Evolutionary conservation across 2,797 vertebrate genomes (phyloP).

Genomic region (Iguana delicatissima): DNA sequence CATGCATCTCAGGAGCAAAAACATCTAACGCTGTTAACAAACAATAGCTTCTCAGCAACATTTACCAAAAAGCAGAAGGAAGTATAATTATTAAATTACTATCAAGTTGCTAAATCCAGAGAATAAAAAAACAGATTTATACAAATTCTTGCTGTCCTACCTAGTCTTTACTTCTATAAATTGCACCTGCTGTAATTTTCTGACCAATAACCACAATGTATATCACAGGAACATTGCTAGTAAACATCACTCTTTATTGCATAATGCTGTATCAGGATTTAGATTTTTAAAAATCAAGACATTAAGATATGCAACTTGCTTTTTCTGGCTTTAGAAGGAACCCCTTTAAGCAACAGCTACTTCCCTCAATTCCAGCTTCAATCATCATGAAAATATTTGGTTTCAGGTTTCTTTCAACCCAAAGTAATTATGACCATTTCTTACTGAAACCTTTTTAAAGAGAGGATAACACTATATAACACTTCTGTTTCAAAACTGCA

Average conservation of each 20-base stretch:
- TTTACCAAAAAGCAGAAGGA: slow-evolving; percentile 33
- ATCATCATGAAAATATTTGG: slow-evolving; percentile 71
- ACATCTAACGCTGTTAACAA: slow-evolving; percentile 42
- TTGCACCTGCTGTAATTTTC: slow-evolving; percentile 25
- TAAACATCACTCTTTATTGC: slow-evolving; percentile 50
- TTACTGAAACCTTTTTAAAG: slow-evolving; percentile 67
- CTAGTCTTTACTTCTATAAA: neutral
- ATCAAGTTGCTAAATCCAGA: slow-evolving; percentile 49
- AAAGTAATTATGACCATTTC: slow-evolving; percentile 68
- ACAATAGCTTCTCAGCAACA: neutral
- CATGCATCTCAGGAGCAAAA: slow-evolving; percentile 43
- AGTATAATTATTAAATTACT: slow-evolving; percentile 56
- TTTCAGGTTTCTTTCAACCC: slow-evolving; percentile 68
- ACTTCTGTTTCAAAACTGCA: slow-evolving; percentile 61
- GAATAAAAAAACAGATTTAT: slow-evolving; percentile 47
- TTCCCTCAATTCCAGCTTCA: slow-evolving; percentile 68
- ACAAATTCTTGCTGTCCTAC: neutral
- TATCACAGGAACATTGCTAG: slow-evolving; percentile 4
- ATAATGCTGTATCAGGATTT: slow-evolving; percentile 35
- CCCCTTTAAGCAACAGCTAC: slow-evolving; percentile 56
- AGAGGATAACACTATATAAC: slow-evolving; percentile 59
- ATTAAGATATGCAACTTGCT: slow-evolving; percentile 49
- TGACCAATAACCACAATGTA: slow-evolving; percentile 43
- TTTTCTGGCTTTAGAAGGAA: slow-evolving; percentile 60
- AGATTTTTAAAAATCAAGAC: slow-evolving; percentile 48